Percentiles rank a stretch among this genome's conserved stretches.
Conservation (phyloP, 2,113 vertebrate species). For the Narcine bancroftii region DNA sequence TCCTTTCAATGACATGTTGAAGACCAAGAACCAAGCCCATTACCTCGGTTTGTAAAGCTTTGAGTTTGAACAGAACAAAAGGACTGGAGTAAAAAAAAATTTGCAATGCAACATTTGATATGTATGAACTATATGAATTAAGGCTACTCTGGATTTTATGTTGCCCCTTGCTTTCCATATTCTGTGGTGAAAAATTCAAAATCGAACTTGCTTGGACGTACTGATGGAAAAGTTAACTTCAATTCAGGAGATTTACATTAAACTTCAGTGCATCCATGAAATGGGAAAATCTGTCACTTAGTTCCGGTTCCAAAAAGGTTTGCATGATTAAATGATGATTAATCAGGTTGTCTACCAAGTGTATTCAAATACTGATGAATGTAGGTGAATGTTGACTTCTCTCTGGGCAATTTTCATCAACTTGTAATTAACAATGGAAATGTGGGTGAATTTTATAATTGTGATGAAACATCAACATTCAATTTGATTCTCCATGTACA, state of each 20-base stretch:
- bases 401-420: background rate
- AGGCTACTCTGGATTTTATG: no score
- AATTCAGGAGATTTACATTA: background rate
- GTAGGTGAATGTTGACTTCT: background rate
- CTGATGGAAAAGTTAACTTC: background rate
- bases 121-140: no score
- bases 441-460: background rate
- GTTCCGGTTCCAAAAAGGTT: background rate
- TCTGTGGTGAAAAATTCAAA: background rate
- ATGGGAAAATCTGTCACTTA: background rate
- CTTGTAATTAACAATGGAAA: conserved; percentile 11
- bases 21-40: background rate
- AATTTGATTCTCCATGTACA: background rate
- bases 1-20: background rate
- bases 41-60: background rate
- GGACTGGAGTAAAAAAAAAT: background rate
- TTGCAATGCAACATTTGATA: background rate
- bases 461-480: background rate
- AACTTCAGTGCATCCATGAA: background rate
- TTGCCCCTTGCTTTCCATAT: no score
- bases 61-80: background rate
- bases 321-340: background rate
- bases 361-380: background rate
- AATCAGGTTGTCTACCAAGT: background rate
- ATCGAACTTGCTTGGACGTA: background rate